Percentiles rank a stretch among this genome's conserved stretches.
Evolutionary conservation across 2,113 vertebrate species (phyloP).

Genomic region (Hippocampus guttulatus): DNA sequence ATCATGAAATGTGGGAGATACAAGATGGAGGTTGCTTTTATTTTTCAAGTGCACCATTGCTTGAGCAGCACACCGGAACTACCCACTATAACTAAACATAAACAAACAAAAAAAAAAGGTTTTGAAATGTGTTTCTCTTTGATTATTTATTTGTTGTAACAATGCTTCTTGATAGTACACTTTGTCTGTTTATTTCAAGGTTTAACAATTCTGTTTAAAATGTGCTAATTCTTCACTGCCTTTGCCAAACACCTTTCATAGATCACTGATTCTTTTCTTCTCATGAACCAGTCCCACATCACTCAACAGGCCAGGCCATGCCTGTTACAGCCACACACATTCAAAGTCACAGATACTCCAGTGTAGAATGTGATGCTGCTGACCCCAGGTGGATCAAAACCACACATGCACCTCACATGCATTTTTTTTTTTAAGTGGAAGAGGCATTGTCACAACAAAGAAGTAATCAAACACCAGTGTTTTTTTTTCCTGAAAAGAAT

Average conservation of each 20-base stretch:
- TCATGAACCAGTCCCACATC: background rate
- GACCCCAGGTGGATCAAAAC: background rate
- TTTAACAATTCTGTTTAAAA: background rate
- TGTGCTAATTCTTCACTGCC: background rate
- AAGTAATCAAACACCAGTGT: background rate
- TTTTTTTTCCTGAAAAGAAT: slow-evolving; percentile 4
- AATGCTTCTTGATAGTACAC: background rate
- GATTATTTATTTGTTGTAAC: background rate
- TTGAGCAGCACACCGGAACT: slow-evolving; percentile 36
- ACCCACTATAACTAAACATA: slow-evolving; percentile 20
- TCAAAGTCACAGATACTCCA: background rate
- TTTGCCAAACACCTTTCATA: background rate
- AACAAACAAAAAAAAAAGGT: background rate
- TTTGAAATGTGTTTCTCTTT: background rate
- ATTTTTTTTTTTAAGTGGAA: background rate
- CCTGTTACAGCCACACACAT: background rate
- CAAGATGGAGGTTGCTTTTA: background rate
- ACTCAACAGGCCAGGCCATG: background rate
- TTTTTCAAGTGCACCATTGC: slow-evolving; percentile 17
- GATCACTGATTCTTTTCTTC: background rate
- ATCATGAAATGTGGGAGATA: slow-evolving; percentile 15
- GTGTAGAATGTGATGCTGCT: background rate
- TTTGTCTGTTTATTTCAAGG: background rate
- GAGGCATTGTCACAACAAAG: background rate
- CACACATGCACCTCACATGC: background rate